Evolutionary conservation across 2,888 invertebrate genomes (phyloP).

Genomic region (Temnothorax rugatulus): DNA sequence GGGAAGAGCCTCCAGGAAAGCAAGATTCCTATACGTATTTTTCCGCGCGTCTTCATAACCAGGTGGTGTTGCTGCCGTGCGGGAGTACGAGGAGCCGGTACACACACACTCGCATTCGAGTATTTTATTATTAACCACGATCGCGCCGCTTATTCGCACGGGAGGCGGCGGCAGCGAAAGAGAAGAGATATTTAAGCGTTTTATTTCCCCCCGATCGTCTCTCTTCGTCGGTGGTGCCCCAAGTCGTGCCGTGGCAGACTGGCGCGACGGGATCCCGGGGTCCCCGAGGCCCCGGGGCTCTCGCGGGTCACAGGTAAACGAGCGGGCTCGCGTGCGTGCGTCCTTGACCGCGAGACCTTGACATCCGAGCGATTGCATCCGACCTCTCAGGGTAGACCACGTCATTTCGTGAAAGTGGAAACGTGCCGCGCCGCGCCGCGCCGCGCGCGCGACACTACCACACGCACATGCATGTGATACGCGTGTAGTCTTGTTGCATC

Average conservation of each 20-base stretch:
- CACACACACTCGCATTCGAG: not conserved
- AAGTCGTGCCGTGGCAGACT: conserved; percentile 50
- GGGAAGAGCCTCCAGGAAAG: not conserved
- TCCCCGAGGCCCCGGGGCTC: conserved; percentile 54
- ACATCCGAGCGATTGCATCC: conserved; percentile 65
- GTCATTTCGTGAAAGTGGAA: conserved; percentile 66
- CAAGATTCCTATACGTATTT: conserved; percentile 37
- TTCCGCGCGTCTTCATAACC: conserved; percentile 47
- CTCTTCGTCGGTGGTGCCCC: conserved; percentile 38
- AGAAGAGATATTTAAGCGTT: conserved; percentile 67
- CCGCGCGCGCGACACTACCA: conserved; percentile 2
- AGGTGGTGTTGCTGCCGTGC: conserved; percentile 51
- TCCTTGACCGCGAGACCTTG: conserved; percentile 74
- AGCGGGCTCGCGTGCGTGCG: conserved; percentile 56
- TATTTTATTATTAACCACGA: conserved; percentile 58
- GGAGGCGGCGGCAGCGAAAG: conserved; percentile 25
- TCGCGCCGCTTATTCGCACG: not conserved
- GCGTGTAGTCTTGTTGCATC: conserved; percentile 25
- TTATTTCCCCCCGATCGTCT: conserved; percentile 57
- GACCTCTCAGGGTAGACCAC: conserved; percentile 67
- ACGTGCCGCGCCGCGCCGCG: conserved; percentile 20
- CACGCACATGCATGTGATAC: not conserved
- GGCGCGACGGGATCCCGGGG: conserved; percentile 60
- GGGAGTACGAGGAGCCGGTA: not conserved
- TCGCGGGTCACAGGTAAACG: conserved; percentile 66